A percentile compares a stretch with the other conserved stretches of the same genome.
These are phyloP conservation scores for Eupithecia dodoneata DNA, from an alignment of 2,888 invertebrate species.

Conservation along the genomic window DNA sequence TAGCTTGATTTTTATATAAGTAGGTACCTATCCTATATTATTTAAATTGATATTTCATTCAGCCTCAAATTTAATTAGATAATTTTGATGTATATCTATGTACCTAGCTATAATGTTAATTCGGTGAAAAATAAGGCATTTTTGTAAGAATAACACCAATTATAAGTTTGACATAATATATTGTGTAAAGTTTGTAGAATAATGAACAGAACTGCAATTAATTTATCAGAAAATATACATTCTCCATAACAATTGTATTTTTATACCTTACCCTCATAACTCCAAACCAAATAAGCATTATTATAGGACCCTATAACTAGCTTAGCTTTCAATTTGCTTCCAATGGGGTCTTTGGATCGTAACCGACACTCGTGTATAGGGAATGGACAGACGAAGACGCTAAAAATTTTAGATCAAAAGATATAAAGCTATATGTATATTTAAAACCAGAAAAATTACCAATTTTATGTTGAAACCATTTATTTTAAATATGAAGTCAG, in stretches of 20 bases:
- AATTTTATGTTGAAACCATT: too few species aligned
- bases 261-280: not conserved
- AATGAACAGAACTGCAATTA: conserved; percentile 79
- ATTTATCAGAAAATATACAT: conserved; percentile 82
- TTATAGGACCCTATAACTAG: too few species aligned
- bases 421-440: too few species aligned
- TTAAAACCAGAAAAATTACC: too few species aligned
- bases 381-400: too few species aligned
- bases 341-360: too few species aligned
- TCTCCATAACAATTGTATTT: conserved; percentile 69
- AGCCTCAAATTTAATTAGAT: conserved; percentile 53
- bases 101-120: conserved; percentile 47
- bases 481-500: too few species aligned
- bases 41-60: conserved; percentile 45
- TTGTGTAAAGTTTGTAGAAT: conserved; percentile 69
- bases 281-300: not conserved
- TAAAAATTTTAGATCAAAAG: too few species aligned
- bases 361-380: too few species aligned
- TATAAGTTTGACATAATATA: conserved; percentile 79
- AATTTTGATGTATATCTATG: conserved; percentile 38
- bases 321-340: too few species aligned
- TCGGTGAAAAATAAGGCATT: conserved; percentile 63
- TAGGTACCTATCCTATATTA: conserved; percentile 37
- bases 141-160: conserved; percentile 69
- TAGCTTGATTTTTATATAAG: conserved; percentile 33